A percentile compares a stretch with the other conserved stretches of the same genome.
phyloP scores from a whole-genome alignment of 2,797 vertebrate species.

The Gymnopithys bicolor region DNA sequence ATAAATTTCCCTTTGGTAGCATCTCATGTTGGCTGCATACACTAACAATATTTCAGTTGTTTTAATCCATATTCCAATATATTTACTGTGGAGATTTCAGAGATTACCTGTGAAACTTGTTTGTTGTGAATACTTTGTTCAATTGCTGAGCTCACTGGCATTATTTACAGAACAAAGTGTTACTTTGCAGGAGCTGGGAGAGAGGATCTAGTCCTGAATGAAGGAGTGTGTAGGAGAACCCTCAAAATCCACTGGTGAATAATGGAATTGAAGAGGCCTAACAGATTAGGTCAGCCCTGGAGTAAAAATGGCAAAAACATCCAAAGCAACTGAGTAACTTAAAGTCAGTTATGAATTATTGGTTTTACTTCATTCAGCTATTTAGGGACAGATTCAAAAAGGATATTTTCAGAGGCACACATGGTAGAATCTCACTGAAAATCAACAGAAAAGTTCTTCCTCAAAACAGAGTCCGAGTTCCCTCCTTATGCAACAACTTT shows the following conservation, averaged over 20 bases:
- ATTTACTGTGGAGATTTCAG: not conserved
- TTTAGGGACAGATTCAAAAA: conserved; percentile 21
- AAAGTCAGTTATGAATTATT: not conserved
- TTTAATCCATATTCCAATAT: not conserved
- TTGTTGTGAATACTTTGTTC: not conserved
- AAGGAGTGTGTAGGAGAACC: not conserved
- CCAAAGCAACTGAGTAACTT: conserved; percentile 4
- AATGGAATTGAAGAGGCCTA: not conserved
- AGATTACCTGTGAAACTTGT: not conserved
- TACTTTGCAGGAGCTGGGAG: not conserved
- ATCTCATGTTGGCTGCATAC: not conserved
- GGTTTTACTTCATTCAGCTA: conserved; percentile 23
- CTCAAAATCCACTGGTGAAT: not conserved
- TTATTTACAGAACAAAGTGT: conserved; percentile 1
- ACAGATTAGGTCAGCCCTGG: not conserved
- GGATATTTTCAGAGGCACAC: conserved; percentile 47
- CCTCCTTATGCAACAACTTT: not conserved
- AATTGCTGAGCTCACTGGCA: not conserved
- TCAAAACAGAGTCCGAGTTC: not conserved
- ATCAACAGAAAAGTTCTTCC: conserved; percentile 4
- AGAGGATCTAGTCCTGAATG: not conserved
- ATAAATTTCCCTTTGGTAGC: not conserved
- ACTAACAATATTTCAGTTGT: not conserved
- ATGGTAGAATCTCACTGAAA: not conserved
- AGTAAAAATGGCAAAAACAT: not conserved